phyloP scores from a whole-genome alignment of 1,140 invertebrate species.

The Drosophila micromelanica region DNA sequence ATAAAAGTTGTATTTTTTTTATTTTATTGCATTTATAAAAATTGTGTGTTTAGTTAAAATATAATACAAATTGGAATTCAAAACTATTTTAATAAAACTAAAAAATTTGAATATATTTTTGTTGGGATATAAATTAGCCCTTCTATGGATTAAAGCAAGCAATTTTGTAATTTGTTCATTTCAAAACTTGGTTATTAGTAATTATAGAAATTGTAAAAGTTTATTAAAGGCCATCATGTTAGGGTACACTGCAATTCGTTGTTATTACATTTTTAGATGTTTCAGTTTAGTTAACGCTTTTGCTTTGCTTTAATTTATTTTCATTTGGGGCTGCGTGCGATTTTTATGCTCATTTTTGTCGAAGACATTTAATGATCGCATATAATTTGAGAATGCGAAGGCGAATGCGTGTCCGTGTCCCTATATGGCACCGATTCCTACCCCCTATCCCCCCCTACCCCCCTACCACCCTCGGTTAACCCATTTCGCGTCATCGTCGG shows the following conservation, averaged over 20 bases:
- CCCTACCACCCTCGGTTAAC: slow-evolving; percentile 7
- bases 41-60: too few relatives aligned
- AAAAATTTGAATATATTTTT: too few relatives aligned
- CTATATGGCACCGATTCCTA: neutral
- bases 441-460: slow-evolving; percentile 5
- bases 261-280: slow-evolving; percentile 1
- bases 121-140: too few relatives aligned
- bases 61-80: too few relatives aligned
- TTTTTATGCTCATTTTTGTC: slow-evolving; percentile 82
- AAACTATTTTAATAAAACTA: too few relatives aligned
- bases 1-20: too few relatives aligned
- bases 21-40: too few relatives aligned
- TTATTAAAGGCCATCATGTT: too few relatives aligned
- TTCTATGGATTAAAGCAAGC: too few relatives aligned
- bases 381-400: slow-evolving; percentile 81
- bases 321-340: slow-evolving; percentile 77
- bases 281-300: slow-evolving; percentile 50
- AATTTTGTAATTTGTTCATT: too few relatives aligned
- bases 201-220: too few relatives aligned
- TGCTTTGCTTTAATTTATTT: slow-evolving; percentile 74
- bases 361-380: slow-evolving; percentile 83
- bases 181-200: too few relatives aligned
- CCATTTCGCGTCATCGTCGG: slow-evolving; percentile 8
- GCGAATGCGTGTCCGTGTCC: slow-evolving; percentile 30
- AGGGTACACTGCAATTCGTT: slow-evolving; percentile 9